Conservation (phyloP, 2,888 invertebrate genomes). For the Archaeoteleia sp. region DNA sequence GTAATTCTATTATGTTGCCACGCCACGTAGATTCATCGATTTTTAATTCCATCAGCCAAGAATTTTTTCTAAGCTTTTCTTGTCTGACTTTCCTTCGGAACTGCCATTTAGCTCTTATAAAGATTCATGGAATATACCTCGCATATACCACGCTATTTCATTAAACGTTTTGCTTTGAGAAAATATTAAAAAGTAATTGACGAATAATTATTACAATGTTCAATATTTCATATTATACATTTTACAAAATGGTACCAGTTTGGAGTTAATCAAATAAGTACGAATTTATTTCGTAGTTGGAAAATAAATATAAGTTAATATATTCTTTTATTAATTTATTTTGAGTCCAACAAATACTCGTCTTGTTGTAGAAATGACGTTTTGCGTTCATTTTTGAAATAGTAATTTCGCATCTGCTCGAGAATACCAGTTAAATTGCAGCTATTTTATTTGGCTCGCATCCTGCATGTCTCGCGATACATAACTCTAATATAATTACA, state of each 20-base stretch:
- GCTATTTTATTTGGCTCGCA: too few species aligned
- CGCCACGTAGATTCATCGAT: slow-evolving; percentile 19
- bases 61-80: slow-evolving; percentile 15
- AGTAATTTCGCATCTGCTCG: slow-evolving; percentile 12
- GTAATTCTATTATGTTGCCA: slow-evolving; percentile 20
- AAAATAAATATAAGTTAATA: neutral
- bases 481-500: slow-evolving; percentile 44
- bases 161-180: slow-evolving; percentile 16
- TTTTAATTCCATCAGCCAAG: slow-evolving; percentile 16
- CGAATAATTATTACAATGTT: too few species aligned
- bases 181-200: slow-evolving; percentile 3
- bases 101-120: slow-evolving; percentile 20
- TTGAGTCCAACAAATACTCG: too few species aligned
- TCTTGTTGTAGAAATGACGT: too few species aligned
- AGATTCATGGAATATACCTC: slow-evolving; percentile 22
- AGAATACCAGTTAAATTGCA: slow-evolving; percentile 11
- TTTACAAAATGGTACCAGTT: too few species aligned
- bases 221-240: too few species aligned
- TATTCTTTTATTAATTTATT: neutral
- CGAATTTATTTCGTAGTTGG: too few species aligned
- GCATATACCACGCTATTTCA: slow-evolving; percentile 9
- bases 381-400: slow-evolving; percentile 6
- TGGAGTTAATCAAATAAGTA: too few species aligned
- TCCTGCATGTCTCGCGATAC: slow-evolving; percentile 13
- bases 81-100: slow-evolving; percentile 8